Conservation (phyloP, 2,113 vertebrate species). For the Gobiocypris rarus region DNA sequence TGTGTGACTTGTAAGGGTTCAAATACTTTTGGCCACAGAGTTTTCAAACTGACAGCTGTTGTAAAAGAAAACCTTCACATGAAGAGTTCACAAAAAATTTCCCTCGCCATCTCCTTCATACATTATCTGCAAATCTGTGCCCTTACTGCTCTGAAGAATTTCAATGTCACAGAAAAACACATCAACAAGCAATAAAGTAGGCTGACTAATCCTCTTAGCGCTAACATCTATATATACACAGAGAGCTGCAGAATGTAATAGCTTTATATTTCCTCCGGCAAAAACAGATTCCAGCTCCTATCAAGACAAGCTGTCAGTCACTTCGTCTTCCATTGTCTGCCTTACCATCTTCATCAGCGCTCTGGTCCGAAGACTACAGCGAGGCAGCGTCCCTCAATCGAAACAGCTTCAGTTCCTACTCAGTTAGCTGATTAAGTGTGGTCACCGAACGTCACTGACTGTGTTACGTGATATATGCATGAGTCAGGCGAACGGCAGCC, state of each 20-base stretch:
- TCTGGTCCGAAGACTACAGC: neutral
- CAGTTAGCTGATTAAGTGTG: slow-evolving; percentile 45
- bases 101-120: neutral
- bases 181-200: slow-evolving; percentile 28
- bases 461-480: slow-evolving; percentile 34
- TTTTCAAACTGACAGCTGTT: neutral
- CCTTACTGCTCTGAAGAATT: slow-evolving; percentile 8
- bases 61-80: slow-evolving; percentile 7
- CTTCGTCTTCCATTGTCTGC: neutral
- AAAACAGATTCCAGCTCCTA: slow-evolving; percentile 20
- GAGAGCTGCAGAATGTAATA: slow-evolving; percentile 28
- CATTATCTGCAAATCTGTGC: slow-evolving; percentile 12
- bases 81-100: neutral
- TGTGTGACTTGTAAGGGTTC: too few relatives aligned
- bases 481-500: slow-evolving; percentile 37
- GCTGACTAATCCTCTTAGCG: slow-evolving; percentile 30
- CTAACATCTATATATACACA: slow-evolving; percentile 25
- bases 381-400: slow-evolving; percentile 3
- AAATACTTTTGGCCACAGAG: too few relatives aligned
- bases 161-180: slow-evolving; percentile 29
- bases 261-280: slow-evolving; percentile 32
- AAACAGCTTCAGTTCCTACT: slow-evolving; percentile 17
- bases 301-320: slow-evolving; percentile 29
- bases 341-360: slow-evolving; percentile 20
- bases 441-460: slow-evolving; percentile 39